Base-by-base conservation (phyloP, 2,113 vertebrate genomes). In the Pipa parva region DNA sequence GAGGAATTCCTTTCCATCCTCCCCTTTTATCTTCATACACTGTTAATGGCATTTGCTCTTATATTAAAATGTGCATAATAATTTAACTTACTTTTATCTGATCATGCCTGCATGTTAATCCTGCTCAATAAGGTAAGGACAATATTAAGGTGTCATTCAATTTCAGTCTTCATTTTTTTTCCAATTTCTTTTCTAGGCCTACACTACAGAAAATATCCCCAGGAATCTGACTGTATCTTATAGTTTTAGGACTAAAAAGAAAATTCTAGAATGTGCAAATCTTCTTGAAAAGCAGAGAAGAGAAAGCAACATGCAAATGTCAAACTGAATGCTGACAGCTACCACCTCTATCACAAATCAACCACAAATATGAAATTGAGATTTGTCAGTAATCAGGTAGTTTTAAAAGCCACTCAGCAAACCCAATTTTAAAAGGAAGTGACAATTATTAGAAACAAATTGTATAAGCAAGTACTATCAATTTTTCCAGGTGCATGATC, bases 271-370 rank as follows among this genome's bases (percentile, higher is more conserved):
- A 37, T 13, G 15, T 17, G 29, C 20, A 39, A 27, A 12, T 51
- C 7, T 33, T 63, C 50, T 63, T 29, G 61, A 17, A 63, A 52
- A 25, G 25, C 21, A 33, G 17, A 21, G 25, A 20, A 26, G 21
- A 52, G 36, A 25, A 11, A 10, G 22, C 21, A 50, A 11, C 12
- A 50, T 22, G 20, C 2, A 24, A 25, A 50, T 13, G 42, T 46
- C 42, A 46, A 17, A 6, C 2, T 7, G 18, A 17, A 18, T 15
- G 39, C 13, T 46, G 11, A 46, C 26, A 52, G 15, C 24, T 25
- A 42, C n/a, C 18, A 25, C 36, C 25, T 59, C 64, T 64, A 72
- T 0, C 60, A 37, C 0, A 1, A 26, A 71, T 74, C 79, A 50
- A 48, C 72, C 52, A 60, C 72, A 49, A 56, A 54, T 20, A 17